phyloP scores from a whole-genome alignment of 2,113 vertebrate genomes.

The Triplophysa rosa region DNA sequence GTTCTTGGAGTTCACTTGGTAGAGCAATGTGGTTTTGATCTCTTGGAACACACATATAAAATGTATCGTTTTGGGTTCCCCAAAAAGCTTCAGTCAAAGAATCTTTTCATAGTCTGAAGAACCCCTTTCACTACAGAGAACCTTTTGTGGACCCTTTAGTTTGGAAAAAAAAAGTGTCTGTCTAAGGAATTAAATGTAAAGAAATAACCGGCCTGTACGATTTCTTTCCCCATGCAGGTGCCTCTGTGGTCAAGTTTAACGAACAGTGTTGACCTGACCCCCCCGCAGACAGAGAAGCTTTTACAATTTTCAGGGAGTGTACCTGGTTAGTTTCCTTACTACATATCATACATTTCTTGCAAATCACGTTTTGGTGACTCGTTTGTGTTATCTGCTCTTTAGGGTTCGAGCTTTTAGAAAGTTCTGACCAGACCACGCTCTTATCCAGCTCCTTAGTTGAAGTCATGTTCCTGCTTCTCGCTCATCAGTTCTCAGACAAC shows the following conservation, averaged over 20 bases:
- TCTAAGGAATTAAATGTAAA: no score
- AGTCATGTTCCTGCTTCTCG: constrained; percentile 85
- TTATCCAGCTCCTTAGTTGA: constrained; percentile 86
- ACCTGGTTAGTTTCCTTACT: constrained; percentile 69
- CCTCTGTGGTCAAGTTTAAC: constrained; percentile 78
- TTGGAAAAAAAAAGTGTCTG: background rate
- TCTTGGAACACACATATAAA: no score
- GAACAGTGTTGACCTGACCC: constrained; percentile 73
- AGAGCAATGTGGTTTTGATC: no score
- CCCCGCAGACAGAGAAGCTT: constrained; percentile 77
- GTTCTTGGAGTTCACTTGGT: no score
- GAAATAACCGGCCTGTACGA: background rate
- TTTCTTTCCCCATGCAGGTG: constrained; percentile 67
- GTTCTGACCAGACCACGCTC: constrained; percentile 83
- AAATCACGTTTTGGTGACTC: background rate
- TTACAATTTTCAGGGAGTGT: constrained; percentile 85
- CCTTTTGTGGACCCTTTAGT: no score
- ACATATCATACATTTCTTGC: background rate
- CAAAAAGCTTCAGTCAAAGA: no score
- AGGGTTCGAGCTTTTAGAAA: constrained; percentile 90
- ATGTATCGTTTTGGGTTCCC: no score
- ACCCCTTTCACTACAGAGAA: no score
- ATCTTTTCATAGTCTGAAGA: no score
- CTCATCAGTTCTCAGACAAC: constrained; percentile 85
- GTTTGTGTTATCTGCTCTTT: constrained; percentile 14